Evolutionary conservation across 1,140 invertebrate genomes (phyloP).

Genomic region (Magallana angulata): DNA sequence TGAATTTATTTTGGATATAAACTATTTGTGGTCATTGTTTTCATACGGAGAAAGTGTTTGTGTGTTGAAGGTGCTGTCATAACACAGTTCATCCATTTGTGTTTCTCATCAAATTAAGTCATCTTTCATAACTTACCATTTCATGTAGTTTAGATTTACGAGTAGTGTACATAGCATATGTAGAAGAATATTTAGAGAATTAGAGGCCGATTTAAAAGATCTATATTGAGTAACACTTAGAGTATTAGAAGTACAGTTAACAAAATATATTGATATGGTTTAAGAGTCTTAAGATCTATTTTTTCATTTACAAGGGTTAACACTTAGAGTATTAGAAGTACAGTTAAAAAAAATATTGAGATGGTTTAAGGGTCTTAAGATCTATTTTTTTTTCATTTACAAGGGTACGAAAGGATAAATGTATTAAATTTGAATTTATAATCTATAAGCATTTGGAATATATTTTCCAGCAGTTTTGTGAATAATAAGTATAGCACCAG

Average conservation of each 20-base stretch:
- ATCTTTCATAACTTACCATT: neutral
- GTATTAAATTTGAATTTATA: neutral
- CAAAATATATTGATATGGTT: neutral
- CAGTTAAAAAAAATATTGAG: too few relatives aligned
- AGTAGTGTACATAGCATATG: neutral
- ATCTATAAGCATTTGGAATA: neutral
- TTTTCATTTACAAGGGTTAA: too few relatives aligned
- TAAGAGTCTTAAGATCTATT: neutral
- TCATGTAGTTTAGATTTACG: neutral
- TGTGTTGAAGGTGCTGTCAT: neutral
- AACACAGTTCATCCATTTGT: too few relatives aligned
- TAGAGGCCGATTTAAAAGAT: neutral
- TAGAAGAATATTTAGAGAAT: neutral
- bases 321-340: too few relatives aligned
- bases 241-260: neutral
- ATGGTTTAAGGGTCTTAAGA: too few relatives aligned
- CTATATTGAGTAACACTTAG: neutral
- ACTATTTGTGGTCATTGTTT: too few relatives aligned
- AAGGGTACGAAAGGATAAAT: neutral
- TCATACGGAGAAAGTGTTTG: neutral
- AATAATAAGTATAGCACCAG: neutral
- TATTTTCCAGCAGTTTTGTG: neutral
- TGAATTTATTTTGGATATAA: neutral
- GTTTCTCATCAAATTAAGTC: neutral
- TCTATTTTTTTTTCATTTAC: too few relatives aligned